Percentiles rank a stretch among this genome's conserved stretches.
These are phyloP conservation scores for Podabrus alpinus DNA, from an alignment of 2,888 invertebrate species.

Conservation along the genomic window DNA sequence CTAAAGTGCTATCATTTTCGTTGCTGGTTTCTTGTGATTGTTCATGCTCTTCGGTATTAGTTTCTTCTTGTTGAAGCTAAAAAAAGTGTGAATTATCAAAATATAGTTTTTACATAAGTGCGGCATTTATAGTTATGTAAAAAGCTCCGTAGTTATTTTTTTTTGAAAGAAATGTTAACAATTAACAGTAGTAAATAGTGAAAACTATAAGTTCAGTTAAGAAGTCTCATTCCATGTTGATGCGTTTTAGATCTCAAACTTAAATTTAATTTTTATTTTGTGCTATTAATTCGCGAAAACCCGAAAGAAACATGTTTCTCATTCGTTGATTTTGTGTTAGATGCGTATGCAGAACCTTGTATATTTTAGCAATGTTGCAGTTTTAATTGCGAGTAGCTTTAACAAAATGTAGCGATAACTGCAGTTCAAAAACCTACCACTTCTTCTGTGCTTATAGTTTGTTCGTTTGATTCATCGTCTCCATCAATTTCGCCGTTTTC, in stretches of 20 bases:
- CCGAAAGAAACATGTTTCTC: conserved; percentile 25
- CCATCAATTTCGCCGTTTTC: conserved; percentile 17
- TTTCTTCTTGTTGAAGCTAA: conserved; percentile 36
- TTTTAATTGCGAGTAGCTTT: neutral
- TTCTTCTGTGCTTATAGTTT: conserved; percentile 28
- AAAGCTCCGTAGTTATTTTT: no score
- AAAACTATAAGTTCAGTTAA: neutral
- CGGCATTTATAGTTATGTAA: no score
- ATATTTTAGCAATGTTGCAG: neutral
- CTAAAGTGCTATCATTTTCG: conserved; percentile 35
- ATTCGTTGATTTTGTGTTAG: conserved; percentile 4
- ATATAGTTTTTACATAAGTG: neutral
- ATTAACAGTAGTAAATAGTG: no score
- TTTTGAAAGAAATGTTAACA: no score
- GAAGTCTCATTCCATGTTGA: neutral
- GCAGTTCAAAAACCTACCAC: conserved; percentile 24
- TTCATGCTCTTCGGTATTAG: conserved; percentile 48
- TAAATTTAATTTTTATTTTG: neutral
- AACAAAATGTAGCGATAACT: neutral
- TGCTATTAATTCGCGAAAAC: neutral
- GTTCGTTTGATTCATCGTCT: conserved; percentile 24
- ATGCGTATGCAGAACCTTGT: neutral
- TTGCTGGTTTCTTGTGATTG: conserved; percentile 40
- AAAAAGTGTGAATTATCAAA: neutral
- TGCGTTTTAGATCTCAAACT: neutral